Base-by-base conservation (phyloP, 2,888 invertebrate genomes). In the Notocelia uddmanniana region DNA sequence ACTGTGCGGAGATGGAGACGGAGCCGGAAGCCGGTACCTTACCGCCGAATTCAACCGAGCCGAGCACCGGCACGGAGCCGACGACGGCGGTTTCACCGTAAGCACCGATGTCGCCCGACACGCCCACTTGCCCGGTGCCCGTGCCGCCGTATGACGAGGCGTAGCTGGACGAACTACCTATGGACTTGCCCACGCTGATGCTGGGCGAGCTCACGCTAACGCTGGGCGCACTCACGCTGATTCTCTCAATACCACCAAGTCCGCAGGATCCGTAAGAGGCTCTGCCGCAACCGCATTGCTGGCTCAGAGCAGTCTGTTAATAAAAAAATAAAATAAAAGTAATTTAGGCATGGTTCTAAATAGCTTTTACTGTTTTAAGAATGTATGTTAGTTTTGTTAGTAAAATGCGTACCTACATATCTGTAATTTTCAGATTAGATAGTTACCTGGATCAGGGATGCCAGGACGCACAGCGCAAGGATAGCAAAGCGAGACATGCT, bases 91-190 rank as follows among this genome's bases (percentile, higher is more conserved):
- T 45, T 68, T 73, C 10, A 50, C 67, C 55, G 69, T 72, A 9
- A 70, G 75, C 58, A 72, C 68, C 73, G 58, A 57, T n/a, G n/a
- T 13, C 18, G 73, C 58, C 48, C 5, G 57, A 8, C 19, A 50
- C 64, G 26, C 19, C 23, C 23, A 82, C 73, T 54, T 78, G 75
- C 55, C 83, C 84, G 31, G 77, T 70, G 59, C 84, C 83, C 19
- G 73, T 67, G 18, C 81, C 80, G 23, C 80, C 81, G 76, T 80
- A 81, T 54, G 74, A 15, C 34, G 5, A 37, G n/a, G 18, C 31
- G 11, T 37, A 41, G 37, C 15, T 15, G 37, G 37, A 59, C 18
- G 50, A 50, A 5, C 78, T 6, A 6, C 50, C 19, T 9, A 9
- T 18, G 18, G 52, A 58, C 70, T 73, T 62, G 41, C 48, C 58